Conservation (phyloP, 2,888 invertebrate genomes). For the Rhamnusium bicolor region DNA sequence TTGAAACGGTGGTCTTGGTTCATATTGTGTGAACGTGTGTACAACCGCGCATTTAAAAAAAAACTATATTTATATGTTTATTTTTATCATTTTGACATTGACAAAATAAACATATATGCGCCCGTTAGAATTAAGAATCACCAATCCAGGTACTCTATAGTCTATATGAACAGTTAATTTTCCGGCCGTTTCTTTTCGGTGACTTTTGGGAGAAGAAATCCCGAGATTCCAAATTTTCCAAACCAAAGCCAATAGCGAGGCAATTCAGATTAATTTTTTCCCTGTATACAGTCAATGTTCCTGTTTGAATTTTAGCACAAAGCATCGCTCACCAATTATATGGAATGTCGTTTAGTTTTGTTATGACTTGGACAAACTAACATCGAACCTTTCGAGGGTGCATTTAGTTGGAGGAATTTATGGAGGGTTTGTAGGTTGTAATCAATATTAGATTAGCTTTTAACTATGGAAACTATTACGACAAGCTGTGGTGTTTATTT, state of each 20-base stretch:
- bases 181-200: too few relatives aligned
- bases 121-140: too few relatives aligned
- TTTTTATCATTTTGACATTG: too few relatives aligned
- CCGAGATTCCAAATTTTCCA: neutral
- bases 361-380: conserved; percentile 8
- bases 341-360: conserved; percentile 24
- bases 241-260: neutral
- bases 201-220: too few relatives aligned
- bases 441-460: neutral
- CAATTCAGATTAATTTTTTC: neutral
- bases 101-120: too few relatives aligned
- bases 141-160: too few relatives aligned
- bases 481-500: conserved; percentile 11
- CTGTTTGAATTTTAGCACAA: neutral
- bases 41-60: too few relatives aligned
- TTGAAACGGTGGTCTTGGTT: too few relatives aligned
- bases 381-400: neutral
- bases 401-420: too few relatives aligned
- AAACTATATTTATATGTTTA: too few relatives aligned
- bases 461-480: conserved; percentile 1
- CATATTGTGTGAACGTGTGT: too few relatives aligned
- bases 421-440: conserved; percentile 14
- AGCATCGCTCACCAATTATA: neutral
- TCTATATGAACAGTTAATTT: too few relatives aligned
- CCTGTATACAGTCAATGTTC: neutral